Evolutionary conservation across 1,140 invertebrate species (phyloP), one percentile per base, ranked within the genome.

Genomic region (Zaprionus capensis): DNA sequence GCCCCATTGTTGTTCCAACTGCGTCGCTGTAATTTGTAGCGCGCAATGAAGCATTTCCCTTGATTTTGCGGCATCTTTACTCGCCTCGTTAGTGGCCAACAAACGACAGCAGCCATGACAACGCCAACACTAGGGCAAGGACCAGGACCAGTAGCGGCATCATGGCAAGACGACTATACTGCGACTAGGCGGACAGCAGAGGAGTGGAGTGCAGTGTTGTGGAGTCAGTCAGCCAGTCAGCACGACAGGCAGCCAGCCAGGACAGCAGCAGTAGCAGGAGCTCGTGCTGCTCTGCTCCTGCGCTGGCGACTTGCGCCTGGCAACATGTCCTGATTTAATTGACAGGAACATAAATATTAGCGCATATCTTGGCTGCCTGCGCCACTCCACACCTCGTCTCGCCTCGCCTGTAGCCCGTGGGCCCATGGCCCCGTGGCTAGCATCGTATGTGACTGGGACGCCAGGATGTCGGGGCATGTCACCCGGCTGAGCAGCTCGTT

Each of bases 321-420:
- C 75, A 78, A 80, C 85, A 88, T 90, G 85, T 90, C 85, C 85
- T 90, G 85, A 90, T 90, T 90, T 90, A 90, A 90, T 90, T 90
- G 85, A 90, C 85, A 90, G 85, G 85, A 90, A 90, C 85, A 90
- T 91, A 90, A 90, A 90, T 90, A 90, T 90, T 91, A 90, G 85
- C 85, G 79, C 79, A 90, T 90, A 88, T 88, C 84, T 88, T 90
- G 74, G 80, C 85, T 84, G 74, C 74, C 78, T 79, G 69, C 55
- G 36, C 46, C 22, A 36, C 44, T 24, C 34, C 56, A 22, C 49
- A n/a, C 17, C 34, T 9, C 38, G 20, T 9, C 28, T 31, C 22
- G 20, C 31, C 31, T 11, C 2, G 31, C 31, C 31, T 34, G 31
- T 34, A 34, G 31, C 31, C 31, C 31, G 31, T 34, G 31, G 31